Evolutionary conservation across 2,797 vertebrate genomes (phyloP), one percentile per base, ranked within the genome.

Genomic region (Spea hammondii): DNA sequence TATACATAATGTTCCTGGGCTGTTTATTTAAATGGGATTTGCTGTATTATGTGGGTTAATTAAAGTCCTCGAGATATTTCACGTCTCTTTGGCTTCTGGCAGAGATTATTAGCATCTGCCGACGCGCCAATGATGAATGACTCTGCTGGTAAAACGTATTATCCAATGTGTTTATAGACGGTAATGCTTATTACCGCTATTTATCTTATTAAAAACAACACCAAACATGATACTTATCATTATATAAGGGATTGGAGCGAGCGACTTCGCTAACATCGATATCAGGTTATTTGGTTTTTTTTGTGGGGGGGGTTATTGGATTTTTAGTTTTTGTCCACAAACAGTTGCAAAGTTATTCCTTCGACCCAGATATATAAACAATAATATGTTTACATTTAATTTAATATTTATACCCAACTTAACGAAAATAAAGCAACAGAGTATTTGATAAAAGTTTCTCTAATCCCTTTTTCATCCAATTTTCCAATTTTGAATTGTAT

Each of bases 21-120:
- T 77, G 76, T 77, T 77, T 77, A 71, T 65, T 77, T 77, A 17
- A 60, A 64, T 59, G 51, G 75, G 75, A 64, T 77, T 77, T 77
- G 32, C 57, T 70, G 76, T 65, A 71, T 77, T 77, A 77, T 77
- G 32, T 64, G 4, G 49, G 48, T 77, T 51, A 69, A 70, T 77
- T 70, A 55, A 49, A 57, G 67, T 77, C 67, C 68, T 77, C 65
- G 71, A 55, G 57, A 17, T 44, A 78, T 78, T 32, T 50, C 32
- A 45, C 45, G 55, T 65, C 69, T 77, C 76, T 66, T 48, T 72
- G 55, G 49, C 59, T 78, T 69, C 66, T 78, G 76, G 76, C 76
- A 72, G 48, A 44, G 51, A 46, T 49, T 6, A 5, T 12, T 32
- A 7, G 53, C 76, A 78, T 78, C 76, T 78, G 76, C 60, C 32